Conservation (phyloP, 2,797 vertebrate genomes). For the Avahi laniger region DNA sequence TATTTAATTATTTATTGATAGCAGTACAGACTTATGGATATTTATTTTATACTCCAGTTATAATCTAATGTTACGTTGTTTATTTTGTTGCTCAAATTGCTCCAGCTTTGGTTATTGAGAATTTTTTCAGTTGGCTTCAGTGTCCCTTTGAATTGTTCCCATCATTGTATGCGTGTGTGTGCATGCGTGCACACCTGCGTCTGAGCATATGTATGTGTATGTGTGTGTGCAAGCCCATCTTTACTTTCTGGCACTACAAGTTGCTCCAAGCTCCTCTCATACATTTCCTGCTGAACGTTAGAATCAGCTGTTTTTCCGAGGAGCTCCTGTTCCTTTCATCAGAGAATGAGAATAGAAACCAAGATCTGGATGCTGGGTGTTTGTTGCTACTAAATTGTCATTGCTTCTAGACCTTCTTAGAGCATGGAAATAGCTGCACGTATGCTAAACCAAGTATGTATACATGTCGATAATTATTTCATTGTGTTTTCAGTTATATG, state of each 20-base stretch:
- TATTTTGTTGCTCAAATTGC: background rate
- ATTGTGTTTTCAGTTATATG: background rate
- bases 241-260: background rate
- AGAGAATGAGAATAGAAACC: background rate
- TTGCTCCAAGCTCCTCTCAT: background rate
- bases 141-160: background rate
- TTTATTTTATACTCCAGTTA: background rate
- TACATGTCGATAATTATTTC: background rate
- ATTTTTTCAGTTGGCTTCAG: background rate
- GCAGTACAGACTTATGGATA: background rate
- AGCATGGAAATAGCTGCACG: background rate
- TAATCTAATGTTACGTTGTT: background rate
- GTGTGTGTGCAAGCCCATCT: background rate
- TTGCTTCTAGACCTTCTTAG: background rate
- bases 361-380: background rate
- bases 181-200: background rate
- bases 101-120: background rate
- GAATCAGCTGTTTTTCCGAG: background rate
- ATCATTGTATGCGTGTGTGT: background rate
- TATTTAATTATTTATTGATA: background rate
- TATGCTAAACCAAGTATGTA: background rate
- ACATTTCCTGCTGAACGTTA: background rate
- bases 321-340: background rate
- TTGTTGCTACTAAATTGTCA: background rate
- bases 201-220: background rate